Base-by-base conservation (phyloP, 2,797 vertebrate genomes). In the Helostoma temminkii region DNA sequence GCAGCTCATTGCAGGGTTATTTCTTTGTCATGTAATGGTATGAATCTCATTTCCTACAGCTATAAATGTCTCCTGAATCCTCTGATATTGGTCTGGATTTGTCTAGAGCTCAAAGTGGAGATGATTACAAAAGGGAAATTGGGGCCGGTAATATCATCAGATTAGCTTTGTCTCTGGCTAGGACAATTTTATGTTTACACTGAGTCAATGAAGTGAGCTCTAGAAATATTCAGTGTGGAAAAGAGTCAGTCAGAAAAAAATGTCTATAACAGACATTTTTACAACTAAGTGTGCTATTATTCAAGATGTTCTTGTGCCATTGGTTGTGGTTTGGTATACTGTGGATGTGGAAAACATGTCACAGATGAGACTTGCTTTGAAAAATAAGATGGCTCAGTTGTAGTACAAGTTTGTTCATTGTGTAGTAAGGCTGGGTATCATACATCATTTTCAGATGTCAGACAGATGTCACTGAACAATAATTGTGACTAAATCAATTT, bases 151-250 rank as follows among this genome's bases (percentile, higher is more conserved):
- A 69, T 67, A 55, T 59, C 28, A 55, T 59, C 28, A 65, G 73
- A 77, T 74, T 82, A 69, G 16, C 49, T 59, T 66, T 32, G 58
- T 77, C 63, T 84, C 60, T 50, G 7, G 22, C 53, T 47, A 56
- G 72, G 48, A 65, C 42, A 25, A 32, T 76, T 78, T 66, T 68
- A 48, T 82, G 69, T 84, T 88, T 85, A 74, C 76, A 84, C 39
- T 63, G 60, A 72, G 47, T 54, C 39, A 25, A 70, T 71, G 70
- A 26, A 16, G 58, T 6, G 8, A 48, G 52, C 47, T 82, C 11
- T 24, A n/a, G 12, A 62, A 41, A 14, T 68, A 14, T 74, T 67
- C 5, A 36, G 52, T 21, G 19, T 57, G 45, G 41, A 47, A 41
- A 54, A n/a, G 12, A n/a, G 10, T 9, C 43, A 48, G 63, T 43